Base-by-base conservation (phyloP, 37 sponge, comb jelly and placozoan species). In the Eunapius fragilis region DNA sequence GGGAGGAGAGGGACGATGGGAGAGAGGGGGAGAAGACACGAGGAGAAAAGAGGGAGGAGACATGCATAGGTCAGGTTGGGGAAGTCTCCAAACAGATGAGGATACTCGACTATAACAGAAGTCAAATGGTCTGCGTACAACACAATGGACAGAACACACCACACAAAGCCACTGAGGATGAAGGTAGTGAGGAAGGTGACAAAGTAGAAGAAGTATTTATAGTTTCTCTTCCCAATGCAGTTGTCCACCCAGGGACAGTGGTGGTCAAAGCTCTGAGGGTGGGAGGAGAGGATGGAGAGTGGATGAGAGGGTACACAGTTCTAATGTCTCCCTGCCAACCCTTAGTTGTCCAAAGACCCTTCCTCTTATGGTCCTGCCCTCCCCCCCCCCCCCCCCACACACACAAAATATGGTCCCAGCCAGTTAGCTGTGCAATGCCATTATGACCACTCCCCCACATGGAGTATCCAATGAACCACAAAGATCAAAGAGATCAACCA, bases 201-300 rank as follows among this genome's bases (percentile, higher is more conserved):
- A 78, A 99, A 99, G 83, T 87, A 85, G 87, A 99, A 97, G 88
- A 99, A 99, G 89, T 90, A 96, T 71, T 93, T 93, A 89, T 99
- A 99, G 87, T 99, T 99, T 37, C 99, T 78, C 49, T 86, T 87
- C 24, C 99, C 99, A 68, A 99, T 84, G 76, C 99, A 99, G 92
- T 99, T 99, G 90, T 99, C 94, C 48, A 99, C 94, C 99, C 99
- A 99, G 7, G 99, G 99, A 78, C 99, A 99, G 76, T 99, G 99
- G 67, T 99, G 99, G 86, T 99, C 99, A 87, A 99, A 99, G 3
- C 91, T 85, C 98, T 98, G 86, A 3, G 48, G 27, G 10, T 33
- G 72, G 41, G 50, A 68, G 32, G 76, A 75, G 76, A 75, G 31
- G 3, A 75, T n/a, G n/a, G n/a, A n/a, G n/a, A n/a, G n/a, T n/a